Evolutionary conservation across 2,888 invertebrate genomes (phyloP).

Genomic region (Nephrotoma guestfalica): DNA sequence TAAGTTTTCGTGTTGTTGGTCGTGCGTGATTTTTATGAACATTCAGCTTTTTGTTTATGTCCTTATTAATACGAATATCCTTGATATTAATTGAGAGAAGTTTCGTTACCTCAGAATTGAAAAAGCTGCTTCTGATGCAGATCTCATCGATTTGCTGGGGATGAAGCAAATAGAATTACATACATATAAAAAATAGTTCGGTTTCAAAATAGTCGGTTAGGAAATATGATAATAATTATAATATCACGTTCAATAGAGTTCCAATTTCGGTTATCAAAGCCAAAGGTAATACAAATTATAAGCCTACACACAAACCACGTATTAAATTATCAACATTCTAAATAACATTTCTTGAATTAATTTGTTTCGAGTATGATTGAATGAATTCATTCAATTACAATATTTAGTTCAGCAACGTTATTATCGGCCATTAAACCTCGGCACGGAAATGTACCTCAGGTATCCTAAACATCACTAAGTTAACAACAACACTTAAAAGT

Average conservation of each 20-base stretch:
- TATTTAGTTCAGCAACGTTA: too few relatives aligned
- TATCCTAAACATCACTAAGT: too few relatives aligned
- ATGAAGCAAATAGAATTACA: constrained; percentile 17
- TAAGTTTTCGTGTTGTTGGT: constrained; percentile 20
- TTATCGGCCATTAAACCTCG: too few relatives aligned
- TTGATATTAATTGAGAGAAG: constrained; percentile 66
- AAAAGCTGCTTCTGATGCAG: constrained; percentile 70
- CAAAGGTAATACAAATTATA: not conserved
- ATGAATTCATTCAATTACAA: too few relatives aligned
- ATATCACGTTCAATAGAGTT: not conserved
- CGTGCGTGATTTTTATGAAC: not conserved
- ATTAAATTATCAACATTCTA: too few relatives aligned
- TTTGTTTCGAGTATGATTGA: too few relatives aligned
- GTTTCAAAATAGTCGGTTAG: not conserved
- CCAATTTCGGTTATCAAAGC: not conserved
- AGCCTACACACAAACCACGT: not conserved
- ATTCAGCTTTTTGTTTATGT: constrained; percentile 38
- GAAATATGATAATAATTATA: not conserved
- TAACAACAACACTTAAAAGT: too few relatives aligned
- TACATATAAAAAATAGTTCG: not conserved
- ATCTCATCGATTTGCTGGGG: constrained; percentile 69
- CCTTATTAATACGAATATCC: constrained; percentile 68
- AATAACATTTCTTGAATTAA: too few relatives aligned
- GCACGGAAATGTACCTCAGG: too few relatives aligned
- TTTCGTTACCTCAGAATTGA: constrained; percentile 79